Evolutionary conservation across 2,113 vertebrate species (phyloP), one percentile per base, ranked within the genome.

Genomic region (Coracopsis vasa): DNA sequence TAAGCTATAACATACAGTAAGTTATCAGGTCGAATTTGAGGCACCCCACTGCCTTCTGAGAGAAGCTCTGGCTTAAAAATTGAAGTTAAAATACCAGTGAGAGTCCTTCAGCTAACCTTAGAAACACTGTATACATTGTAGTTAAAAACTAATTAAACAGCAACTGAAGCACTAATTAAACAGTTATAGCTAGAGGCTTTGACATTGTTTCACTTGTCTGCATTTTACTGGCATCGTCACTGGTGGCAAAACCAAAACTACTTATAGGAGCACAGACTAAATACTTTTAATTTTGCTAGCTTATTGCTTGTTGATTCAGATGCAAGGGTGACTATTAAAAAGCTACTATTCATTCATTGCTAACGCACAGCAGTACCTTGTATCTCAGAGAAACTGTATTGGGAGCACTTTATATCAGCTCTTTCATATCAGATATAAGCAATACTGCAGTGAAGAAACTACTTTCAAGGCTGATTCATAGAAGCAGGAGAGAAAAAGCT

Each of bases 291-390:
- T 93, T 93, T 90, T 79, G 23, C 51, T 90, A 53, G 54, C 42
- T 86, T 92, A 78, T 93, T 93, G 44, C 72, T 86, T 95, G 92
- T 93, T 96, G 90, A 95, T 90, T 93, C 94, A 90, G 75, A 74
- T 95, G 92, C 78, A 82, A n/a, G 23, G 35, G 39, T 12, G 2
- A 27, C 45, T 31, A 35, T 93, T 92, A 90, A 88, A 94, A 81
- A 93, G n/a, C 80, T 96, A 47, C 58, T 81, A 73, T 87, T 90
- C 60, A 45, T 78, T 56, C 29, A 33, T 13, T 23, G 53, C 44
- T 96, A 74, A 78, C 0, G 9, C 37, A 78, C 37, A 78, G 58
- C 42, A 77, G 27, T 73, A 70, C 50, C 53, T 86, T 75, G 19
- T 88, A 45, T 78, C 80, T 91, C 64, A 78, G 44, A 85, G 62